phyloP scores from a whole-genome alignment of 2,113 vertebrate species.

The Gallinago media region DNA sequence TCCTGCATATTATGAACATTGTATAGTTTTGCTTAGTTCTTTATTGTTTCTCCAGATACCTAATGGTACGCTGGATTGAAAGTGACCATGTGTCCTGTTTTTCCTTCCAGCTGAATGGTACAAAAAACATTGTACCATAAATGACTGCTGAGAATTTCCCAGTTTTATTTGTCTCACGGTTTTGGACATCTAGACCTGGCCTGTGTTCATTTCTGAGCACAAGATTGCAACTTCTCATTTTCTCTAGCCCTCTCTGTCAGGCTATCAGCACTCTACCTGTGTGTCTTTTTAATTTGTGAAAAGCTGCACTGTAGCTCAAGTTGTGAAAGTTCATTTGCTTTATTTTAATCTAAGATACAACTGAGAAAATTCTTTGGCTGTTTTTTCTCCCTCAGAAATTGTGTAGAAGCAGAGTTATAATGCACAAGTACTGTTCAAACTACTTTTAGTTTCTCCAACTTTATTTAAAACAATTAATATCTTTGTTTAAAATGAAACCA shows the following conservation, averaged over 20 bases:
- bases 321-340: neutral
- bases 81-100: fast-evolving
- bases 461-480: neutral
- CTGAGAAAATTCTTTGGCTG: neutral
- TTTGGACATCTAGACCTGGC: neutral
- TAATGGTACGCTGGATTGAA: neutral
- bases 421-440: neutral
- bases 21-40: neutral
- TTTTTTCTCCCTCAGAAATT: neutral
- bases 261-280: fast-evolving
- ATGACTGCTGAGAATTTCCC: neutral
- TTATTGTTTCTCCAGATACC: neutral
- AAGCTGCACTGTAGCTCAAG: neutral
- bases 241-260: neutral
- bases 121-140: neutral
- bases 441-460: neutral
- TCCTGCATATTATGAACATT: neutral
- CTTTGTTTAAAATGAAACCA: neutral
- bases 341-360: neutral
- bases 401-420: neutral
- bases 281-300: neutral
- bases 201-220: neutral
- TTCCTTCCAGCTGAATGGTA: neutral
- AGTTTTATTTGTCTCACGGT: neutral
- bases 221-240: neutral